These are phyloP conservation scores for Hippocampus zosterae DNA, from an alignment of 2,113 vertebrate species.

Conservation along the genomic window DNA sequence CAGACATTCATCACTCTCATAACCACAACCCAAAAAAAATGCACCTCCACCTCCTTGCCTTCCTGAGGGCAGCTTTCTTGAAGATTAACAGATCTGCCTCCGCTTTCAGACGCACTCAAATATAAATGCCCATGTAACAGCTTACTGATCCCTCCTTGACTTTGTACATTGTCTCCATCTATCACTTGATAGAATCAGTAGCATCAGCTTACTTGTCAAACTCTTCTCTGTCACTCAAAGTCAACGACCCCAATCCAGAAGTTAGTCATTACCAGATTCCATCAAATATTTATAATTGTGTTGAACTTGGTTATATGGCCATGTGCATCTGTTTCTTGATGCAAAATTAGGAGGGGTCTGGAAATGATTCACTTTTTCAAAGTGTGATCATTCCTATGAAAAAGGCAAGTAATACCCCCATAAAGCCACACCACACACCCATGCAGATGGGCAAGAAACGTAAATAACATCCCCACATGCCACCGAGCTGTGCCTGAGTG, in stretches of 20 bases:
- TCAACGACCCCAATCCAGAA: conserved; percentile 18
- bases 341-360: conserved; percentile 54
- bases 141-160: conserved; percentile 24
- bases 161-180: conserved; percentile 12
- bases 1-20: conserved; percentile 66
- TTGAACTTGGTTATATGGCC: conserved; percentile 56
- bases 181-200: conserved; percentile 22
- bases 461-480: conserved; percentile 19
- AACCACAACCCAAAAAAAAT: conserved; percentile 9
- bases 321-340: conserved; percentile 58
- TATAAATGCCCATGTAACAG: neutral
- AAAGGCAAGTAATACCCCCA: conserved; percentile 64
- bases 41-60: conserved; percentile 15
- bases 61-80: conserved; percentile 39
- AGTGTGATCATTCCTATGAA: conserved; percentile 30
- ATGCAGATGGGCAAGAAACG: conserved; percentile 18
- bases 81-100: conserved; percentile 56
- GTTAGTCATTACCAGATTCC: conserved; percentile 27
- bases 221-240: conserved; percentile 40
- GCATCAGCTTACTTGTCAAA: conserved; percentile 12
- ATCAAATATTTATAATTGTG: conserved; percentile 71
- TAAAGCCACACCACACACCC: conserved; percentile 38
- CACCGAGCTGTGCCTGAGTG: conserved; percentile 37
- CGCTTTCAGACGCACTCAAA: conserved; percentile 32
- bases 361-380: conserved; percentile 64